Evolutionary conservation across 2,888 invertebrate genomes (phyloP).

Genomic region (Aporophyla lueneburgensis): DNA sequence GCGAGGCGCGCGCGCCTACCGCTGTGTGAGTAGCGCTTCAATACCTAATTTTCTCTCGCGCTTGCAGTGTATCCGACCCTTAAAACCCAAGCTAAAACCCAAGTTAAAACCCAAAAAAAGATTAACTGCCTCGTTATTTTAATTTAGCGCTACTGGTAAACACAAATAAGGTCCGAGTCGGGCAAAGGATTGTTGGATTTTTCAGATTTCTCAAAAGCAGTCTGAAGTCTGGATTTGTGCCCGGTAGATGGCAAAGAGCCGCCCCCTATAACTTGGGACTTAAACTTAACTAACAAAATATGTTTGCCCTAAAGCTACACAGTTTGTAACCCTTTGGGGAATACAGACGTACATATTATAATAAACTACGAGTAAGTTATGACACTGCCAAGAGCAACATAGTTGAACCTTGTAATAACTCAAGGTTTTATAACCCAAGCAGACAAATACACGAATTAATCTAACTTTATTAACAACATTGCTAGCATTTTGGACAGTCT

Average conservation of each 20-base stretch:
- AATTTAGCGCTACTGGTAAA: neutral
- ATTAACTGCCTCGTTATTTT: no score
- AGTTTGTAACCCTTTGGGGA: neutral
- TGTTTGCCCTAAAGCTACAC: neutral
- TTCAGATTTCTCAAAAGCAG: neutral
- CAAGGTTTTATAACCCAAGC: constrained; percentile 1
- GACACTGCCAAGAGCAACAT: neutral
- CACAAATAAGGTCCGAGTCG: neutral
- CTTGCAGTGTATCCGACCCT: no score
- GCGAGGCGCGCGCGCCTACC: no score
- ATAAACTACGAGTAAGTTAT: neutral
- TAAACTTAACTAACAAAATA: neutral
- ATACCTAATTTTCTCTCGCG: no score
- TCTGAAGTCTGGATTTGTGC: neutral
- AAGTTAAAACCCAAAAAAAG: no score
- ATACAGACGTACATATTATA: neutral
- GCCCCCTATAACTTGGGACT: neutral
- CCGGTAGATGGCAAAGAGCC: neutral
- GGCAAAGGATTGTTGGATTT: neutral
- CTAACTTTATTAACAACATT: constrained; percentile 17
- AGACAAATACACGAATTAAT: constrained; percentile 28
- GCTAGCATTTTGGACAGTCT: constrained; percentile 29
- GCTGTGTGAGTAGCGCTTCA: no score
- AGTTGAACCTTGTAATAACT: constrained; percentile 19
- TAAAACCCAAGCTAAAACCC: no score